Evolutionary conservation across 1,140 invertebrate genomes (phyloP).

Genomic region (Stenopsyche tienmushanensis): DNA sequence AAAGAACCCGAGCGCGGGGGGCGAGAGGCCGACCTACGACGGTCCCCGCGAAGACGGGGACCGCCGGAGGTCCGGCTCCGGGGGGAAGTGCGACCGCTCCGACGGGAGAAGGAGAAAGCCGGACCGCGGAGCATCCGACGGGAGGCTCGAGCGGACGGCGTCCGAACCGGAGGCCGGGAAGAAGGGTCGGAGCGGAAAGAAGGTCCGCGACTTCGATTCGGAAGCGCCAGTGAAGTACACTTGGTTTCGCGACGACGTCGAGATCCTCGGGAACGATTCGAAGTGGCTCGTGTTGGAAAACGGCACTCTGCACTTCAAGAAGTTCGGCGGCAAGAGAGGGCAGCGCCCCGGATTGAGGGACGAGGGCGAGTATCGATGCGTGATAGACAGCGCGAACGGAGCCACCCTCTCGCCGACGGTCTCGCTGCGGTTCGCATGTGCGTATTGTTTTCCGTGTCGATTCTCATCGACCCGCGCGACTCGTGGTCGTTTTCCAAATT

Average conservation of each 20-base stretch:
- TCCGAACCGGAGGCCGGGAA: conserved; percentile 25
- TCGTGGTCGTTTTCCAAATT: not conserved
- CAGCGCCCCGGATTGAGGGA: conserved; percentile 17
- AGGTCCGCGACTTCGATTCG: not conserved
- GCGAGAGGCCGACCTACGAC: conserved; percentile 14
- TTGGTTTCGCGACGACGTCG: conserved; percentile 37
- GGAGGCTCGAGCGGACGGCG: conserved; percentile 1
- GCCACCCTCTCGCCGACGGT: conserved; percentile 25
- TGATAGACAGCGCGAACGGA: conserved; percentile 13
- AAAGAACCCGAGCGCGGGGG: not conserved
- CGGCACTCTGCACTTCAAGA: conserved; percentile 32
- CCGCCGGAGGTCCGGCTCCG: too few relatives aligned
- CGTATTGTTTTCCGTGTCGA: conserved; percentile 6
- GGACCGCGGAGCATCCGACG: conserved; percentile 26
- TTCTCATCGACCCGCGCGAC: not conserved
- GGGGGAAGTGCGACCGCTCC: not conserved
- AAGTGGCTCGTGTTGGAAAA: conserved; percentile 23
- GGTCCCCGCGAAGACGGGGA: not conserved
- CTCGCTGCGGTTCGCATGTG: conserved; percentile 24
- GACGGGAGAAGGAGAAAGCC: not conserved
- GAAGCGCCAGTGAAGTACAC: conserved; percentile 18
- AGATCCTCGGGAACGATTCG: conserved; percentile 24
- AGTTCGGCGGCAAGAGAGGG: conserved; percentile 24
- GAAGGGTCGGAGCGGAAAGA: not conserved
- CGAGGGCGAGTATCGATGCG: conserved; percentile 32